Evolutionary conservation across 2,888 invertebrate genomes (phyloP).

Genomic region (Cybosia mesomella): DNA sequence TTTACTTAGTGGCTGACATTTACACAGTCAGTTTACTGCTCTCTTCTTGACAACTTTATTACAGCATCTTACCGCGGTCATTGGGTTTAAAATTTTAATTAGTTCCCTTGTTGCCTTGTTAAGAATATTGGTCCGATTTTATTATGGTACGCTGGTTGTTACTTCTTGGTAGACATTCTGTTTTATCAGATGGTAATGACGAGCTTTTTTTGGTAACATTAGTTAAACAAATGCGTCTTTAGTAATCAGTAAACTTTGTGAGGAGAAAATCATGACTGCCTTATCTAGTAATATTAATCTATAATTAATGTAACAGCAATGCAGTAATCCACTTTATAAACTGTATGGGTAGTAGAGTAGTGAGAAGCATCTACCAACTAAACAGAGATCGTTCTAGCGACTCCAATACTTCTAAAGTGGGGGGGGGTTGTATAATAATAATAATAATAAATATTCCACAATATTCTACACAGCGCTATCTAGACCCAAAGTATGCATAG

Average conservation of each 20-base stretch:
- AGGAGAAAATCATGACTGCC: background rate
- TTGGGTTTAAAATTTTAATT: slow-evolving; percentile 76
- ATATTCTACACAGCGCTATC: too few species aligned
- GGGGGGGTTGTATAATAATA: too few species aligned
- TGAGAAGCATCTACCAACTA: too few species aligned
- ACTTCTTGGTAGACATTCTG: slow-evolving; percentile 56
- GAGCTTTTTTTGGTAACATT: slow-evolving; percentile 26
- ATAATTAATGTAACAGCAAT: background rate
- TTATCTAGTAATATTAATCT: background rate
- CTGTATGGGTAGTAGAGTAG: background rate
- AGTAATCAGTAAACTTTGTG: slow-evolving; percentile 15
- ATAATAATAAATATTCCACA: too few species aligned
- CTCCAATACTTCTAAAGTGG: background rate
- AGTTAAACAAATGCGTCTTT: slow-evolving; percentile 19
- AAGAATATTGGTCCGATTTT: slow-evolving; percentile 72
- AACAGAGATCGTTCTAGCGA: background rate
- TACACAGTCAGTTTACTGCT: slow-evolving; percentile 64
- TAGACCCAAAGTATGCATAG: too few species aligned
- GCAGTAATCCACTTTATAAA: background rate
- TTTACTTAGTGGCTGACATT: slow-evolving; percentile 37
- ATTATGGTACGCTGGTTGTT: slow-evolving; percentile 61
- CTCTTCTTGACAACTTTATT: slow-evolving; percentile 70
- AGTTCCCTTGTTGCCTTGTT: slow-evolving; percentile 74
- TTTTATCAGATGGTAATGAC: slow-evolving; percentile 56
- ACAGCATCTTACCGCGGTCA: slow-evolving; percentile 65